phyloP scores from a whole-genome alignment of 2,888 invertebrate genomes.

The Caenorhabditis auriculariae region DNA sequence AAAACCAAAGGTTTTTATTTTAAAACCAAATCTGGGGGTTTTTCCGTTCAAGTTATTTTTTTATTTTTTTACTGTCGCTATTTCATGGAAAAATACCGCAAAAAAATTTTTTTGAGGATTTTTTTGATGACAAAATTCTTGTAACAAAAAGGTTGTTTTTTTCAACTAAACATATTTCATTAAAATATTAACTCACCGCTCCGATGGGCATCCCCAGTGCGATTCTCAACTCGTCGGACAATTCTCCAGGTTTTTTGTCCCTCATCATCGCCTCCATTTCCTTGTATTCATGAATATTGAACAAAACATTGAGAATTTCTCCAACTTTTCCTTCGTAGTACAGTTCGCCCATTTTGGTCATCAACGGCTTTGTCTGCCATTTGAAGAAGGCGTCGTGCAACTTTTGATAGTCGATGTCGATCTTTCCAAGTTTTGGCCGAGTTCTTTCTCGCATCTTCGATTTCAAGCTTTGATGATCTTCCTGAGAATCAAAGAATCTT shows the following conservation, averaged over 20 bases:
- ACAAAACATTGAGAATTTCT: not conserved
- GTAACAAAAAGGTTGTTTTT: not conserved
- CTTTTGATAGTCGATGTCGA: constrained; percentile 99
- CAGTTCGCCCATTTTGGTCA: constrained; percentile 97
- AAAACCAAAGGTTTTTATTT: constrained; percentile 1
- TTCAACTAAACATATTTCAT: not conserved
- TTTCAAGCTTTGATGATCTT: constrained; percentile 82
- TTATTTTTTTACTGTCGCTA: too few species aligned
- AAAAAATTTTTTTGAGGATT: too few species aligned
- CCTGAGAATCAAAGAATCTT: too few species aligned
- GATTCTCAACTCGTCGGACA: constrained; percentile 90
- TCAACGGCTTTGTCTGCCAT: constrained; percentile 97
- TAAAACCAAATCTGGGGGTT: not conserved
- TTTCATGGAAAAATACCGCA: constrained; percentile 2
- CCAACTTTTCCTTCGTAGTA: constrained; percentile 78
- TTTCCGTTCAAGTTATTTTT: not conserved
- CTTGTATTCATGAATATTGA: constrained; percentile 23
- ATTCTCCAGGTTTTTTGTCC: constrained; percentile 96
- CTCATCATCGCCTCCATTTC: constrained; percentile 95
- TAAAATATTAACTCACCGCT: constrained; percentile 67
- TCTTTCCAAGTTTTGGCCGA: constrained; percentile 95
- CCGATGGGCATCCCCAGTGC: constrained; percentile 99
- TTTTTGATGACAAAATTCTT: not conserved
- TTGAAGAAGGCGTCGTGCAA: constrained; percentile 98
- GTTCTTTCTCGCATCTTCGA: constrained; percentile 77